phyloP scores from a whole-genome alignment of 2,888 invertebrate species.

The Hyalella azteca region DNA sequence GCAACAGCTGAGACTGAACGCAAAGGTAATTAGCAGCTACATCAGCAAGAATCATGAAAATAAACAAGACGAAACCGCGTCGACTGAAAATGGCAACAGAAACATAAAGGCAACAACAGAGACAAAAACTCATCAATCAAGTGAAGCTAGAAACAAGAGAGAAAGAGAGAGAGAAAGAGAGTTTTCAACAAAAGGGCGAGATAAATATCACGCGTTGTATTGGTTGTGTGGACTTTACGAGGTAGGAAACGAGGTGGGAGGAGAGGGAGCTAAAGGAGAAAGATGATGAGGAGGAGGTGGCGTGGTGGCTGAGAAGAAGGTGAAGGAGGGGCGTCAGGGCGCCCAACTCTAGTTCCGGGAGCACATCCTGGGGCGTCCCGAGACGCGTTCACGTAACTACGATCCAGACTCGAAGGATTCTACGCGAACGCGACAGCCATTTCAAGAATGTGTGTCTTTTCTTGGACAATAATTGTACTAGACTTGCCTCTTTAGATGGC shows the following conservation, averaged over 20 bases:
- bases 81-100: background rate
- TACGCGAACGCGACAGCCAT: too few relatives aligned
- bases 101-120: background rate
- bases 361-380: conserved; percentile 34
- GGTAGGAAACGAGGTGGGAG: conserved; percentile 5
- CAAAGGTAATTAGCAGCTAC: conserved; percentile 7
- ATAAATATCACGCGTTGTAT: background rate
- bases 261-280: too few relatives aligned
- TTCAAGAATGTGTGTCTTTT: too few relatives aligned
- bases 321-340: background rate
- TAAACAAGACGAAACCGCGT: too few relatives aligned
- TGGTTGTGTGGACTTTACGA: conserved; percentile 27
- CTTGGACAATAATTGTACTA: too few relatives aligned
- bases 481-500: too few relatives aligned
- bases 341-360: conserved; percentile 28
- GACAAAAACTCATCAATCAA: too few relatives aligned
- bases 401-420: too few relatives aligned
- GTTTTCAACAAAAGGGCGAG: background rate
- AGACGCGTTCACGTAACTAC: conserved; percentile 14
- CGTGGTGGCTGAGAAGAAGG: background rate
- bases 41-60: too few relatives aligned
- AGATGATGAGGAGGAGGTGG: background rate
- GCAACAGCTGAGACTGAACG: conserved; percentile 22
- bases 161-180: too few relatives aligned
- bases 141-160: conserved; percentile 20